Evolutionary conservation across 2,888 invertebrate genomes (phyloP), one percentile per base, ranked within the genome.

Genomic region (Apotomis capreana): DNA sequence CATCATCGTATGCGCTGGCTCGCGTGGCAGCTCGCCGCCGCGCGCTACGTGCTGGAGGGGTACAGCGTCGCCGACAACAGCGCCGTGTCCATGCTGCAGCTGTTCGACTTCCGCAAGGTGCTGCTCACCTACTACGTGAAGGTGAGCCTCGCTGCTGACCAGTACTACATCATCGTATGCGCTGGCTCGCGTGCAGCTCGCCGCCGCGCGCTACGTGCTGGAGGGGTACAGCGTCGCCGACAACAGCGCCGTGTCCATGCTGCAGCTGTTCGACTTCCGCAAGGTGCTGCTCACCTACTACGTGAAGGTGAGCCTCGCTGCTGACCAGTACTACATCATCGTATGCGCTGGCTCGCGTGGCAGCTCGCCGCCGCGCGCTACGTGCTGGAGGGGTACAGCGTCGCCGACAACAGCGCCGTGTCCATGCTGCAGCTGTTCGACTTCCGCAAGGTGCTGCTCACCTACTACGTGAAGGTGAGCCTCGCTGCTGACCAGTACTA

Each of bases 181-280:
- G 49, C 49, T 49, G 49, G 49, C 10, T 49, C 5, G 40, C 40
- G 40, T 40, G 40, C 40, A 40, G 40, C 40, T 40, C 5, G 46
- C 46, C 10, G 46, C 9, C 3, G 46, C 46, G 9, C 8, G 46
- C 0, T 99, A 99, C 89, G 97, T 99, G 69, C 95, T 99, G 44
- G 99, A 99, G 91, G 99, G 99, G 0, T 99, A 99, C 93, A 98
- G 98, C 78, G 99, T 99, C 82, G 97, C 98, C 0, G 99, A 99
- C 91, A 99, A 99, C 93, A 97, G 97, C 82, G 99, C 99, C 58
- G 97, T 97, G 49, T 98, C 99, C 76, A 98, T 99, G 96, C 94
- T 99, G 76, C 99, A 99, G 93, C 98, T 99, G 10, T 99, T 98
- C 89, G 99, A 99, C 91, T 97, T 99, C 85, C 94, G 99, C 62